Evolutionary conservation across 2,113 vertebrate genomes (phyloP).

Genomic region (Atlantisia rogersi): DNA sequence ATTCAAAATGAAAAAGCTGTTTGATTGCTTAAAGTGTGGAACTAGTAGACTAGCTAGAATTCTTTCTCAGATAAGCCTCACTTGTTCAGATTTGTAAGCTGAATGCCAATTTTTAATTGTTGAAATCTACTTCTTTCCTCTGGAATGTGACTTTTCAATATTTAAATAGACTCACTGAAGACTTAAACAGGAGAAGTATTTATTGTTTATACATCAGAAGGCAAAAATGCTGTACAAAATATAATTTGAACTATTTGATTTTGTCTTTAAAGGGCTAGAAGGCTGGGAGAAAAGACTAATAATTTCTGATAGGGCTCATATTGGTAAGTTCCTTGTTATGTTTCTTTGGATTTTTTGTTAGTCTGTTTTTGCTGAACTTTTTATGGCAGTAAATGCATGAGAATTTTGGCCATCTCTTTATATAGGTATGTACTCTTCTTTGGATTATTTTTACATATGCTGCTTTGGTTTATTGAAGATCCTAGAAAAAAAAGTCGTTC

Average conservation of each 20-base stretch:
- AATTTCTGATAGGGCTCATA: constrained; percentile 98
- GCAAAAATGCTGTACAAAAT: neutral
- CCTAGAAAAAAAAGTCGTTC: neutral
- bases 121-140: neutral
- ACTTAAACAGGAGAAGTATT: neutral
- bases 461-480: neutral
- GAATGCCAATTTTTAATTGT: neutral
- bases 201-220: neutral
- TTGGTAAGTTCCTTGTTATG: constrained; percentile 81
- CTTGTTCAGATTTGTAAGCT: neutral
- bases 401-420: neutral
- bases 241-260: neutral
- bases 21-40: neutral
- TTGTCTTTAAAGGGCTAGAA: constrained; percentile 84
- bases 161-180: constrained; percentile 1
- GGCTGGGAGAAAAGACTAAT: constrained; percentile 95
- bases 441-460: neutral
- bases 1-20: neutral
- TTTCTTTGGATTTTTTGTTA: neutral
- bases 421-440: neutral
- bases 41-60: neutral
- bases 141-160: neutral
- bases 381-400: neutral
- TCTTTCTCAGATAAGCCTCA: neutral
- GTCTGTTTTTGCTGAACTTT: constrained; percentile 54